Base-by-base conservation (phyloP, 2,113 vertebrate genomes). In the Mandrillus leucophaeus region DNA sequence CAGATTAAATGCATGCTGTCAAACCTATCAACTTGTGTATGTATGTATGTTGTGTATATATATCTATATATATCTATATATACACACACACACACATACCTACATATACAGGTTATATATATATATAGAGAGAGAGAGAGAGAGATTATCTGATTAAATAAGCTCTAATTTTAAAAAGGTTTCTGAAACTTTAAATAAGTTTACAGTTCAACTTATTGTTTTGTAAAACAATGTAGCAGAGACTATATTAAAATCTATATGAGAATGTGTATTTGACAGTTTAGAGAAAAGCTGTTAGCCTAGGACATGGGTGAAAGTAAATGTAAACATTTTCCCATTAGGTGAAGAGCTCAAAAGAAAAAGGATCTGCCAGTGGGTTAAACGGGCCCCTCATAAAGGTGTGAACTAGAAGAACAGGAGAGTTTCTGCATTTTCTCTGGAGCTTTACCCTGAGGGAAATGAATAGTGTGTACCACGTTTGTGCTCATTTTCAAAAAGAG, bases 21-120 rank as follows among this genome's bases (percentile, higher is more conserved):
- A 25, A 38, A 38, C 22, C 12, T 9, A 25, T 57, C 32, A 32
- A 68, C 64, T 32, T 14, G 6, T 22, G 52, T 18, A 55, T 17
- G 50, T 52, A 17, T 17, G 50, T 52, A 6, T 52, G 50, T 52
- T 52, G 16, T 52, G 50, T 52, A 17, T 16, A 1, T 52, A 0
- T 52, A 17, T 52, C 5, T 52, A 52, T 14, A 14, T 0, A 50
- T 38, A 38, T 38, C 38, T 4, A 50, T 52, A 52, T 52, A 52
- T 1, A 52, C n/a, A n/a, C 0, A 55, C 17, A 55, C 0, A 55
- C 52, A 55, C 17, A 55, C 16, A 52, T 0, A 52, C 18, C 18
- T 18, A 55, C 18, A 55, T 2, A 18, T 18, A 35, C 4, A 10
- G 48, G 48, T 50, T 18, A 79, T n/a, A 30, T 82, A 27, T 38